Conservation (phyloP, 2,113 vertebrate species). For the Heterotilapia buettikoferi region DNA sequence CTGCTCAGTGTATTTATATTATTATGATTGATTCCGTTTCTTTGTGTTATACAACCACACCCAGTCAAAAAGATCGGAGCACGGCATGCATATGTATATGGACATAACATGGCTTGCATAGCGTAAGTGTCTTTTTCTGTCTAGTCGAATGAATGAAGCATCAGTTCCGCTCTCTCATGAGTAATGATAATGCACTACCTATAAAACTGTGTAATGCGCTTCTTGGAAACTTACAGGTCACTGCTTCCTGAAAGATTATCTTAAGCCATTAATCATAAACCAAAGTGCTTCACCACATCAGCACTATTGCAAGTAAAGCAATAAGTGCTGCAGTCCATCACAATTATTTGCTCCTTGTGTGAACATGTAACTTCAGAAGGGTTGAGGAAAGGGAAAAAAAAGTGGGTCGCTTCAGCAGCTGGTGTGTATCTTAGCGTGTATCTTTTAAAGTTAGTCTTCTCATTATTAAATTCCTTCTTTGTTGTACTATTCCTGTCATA, state of each 20-base stretch:
- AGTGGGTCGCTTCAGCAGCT: neutral
- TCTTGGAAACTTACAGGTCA: conserved; percentile 32
- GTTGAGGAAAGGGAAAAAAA: rapidly evolving
- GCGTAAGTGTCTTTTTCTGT: neutral
- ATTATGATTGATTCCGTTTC: neutral
- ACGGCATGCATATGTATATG: neutral
- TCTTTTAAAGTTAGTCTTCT: neutral
- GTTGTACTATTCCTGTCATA: neutral
- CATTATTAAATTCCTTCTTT: neutral
- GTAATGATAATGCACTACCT: conserved; percentile 30
- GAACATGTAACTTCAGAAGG: neutral
- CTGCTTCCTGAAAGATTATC: conserved; percentile 31
- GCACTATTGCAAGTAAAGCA: neutral
- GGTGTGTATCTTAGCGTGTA: neutral
- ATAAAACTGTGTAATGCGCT: conserved; percentile 14
- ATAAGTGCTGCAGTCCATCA: neutral
- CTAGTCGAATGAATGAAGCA: neutral
- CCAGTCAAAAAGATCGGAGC: neutral
- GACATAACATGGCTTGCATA: neutral
- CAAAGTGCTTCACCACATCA: conserved; percentile 14
- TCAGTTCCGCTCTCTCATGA: conserved; percentile 1
- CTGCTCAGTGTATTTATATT: neutral
- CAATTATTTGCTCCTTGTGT: neutral
- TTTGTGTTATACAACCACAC: neutral
- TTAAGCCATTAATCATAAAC: conserved; percentile 10